Evolutionary conservation across 2,888 invertebrate species (phyloP).

Genomic region (Achlya flavicornis): DNA sequence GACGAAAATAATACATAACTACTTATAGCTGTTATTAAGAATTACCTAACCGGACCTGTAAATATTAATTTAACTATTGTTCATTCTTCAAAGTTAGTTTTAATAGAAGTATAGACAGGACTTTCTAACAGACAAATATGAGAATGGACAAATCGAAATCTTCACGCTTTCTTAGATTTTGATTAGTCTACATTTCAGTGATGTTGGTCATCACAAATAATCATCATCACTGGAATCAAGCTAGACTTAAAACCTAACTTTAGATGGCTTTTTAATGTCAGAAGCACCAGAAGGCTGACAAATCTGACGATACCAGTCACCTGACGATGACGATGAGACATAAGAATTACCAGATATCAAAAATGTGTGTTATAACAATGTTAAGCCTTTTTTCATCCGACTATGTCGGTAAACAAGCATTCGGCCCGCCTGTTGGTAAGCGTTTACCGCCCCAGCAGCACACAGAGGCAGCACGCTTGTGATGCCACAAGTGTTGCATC

Average conservation of each 20-base stretch:
- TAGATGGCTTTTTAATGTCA: too few relatives aligned
- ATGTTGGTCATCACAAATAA: background rate
- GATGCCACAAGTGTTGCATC: too few relatives aligned
- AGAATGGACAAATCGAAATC: background rate
- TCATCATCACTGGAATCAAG: background rate
- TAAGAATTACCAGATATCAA: too few relatives aligned
- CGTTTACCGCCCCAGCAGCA: too few relatives aligned
- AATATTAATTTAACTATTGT: background rate
- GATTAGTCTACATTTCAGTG: background rate
- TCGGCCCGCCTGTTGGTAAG: too few relatives aligned
- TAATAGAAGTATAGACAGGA: background rate
- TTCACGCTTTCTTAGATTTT: background rate
- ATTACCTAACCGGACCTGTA: background rate
- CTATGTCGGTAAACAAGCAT: too few relatives aligned
- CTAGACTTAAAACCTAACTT: background rate
- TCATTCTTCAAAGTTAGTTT: background rate
- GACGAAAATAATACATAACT: background rate
- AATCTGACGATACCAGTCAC: too few relatives aligned
- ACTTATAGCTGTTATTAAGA: background rate
- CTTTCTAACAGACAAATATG: slow-evolving; percentile 2
- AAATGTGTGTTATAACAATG: too few relatives aligned
- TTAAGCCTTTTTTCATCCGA: too few relatives aligned
- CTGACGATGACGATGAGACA: too few relatives aligned
- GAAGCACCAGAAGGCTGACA: too few relatives aligned
- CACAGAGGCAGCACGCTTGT: too few relatives aligned